Evolutionary conservation across 2,113 vertebrate species (phyloP).

Genomic region (Seriola quinqueradiata): DNA sequence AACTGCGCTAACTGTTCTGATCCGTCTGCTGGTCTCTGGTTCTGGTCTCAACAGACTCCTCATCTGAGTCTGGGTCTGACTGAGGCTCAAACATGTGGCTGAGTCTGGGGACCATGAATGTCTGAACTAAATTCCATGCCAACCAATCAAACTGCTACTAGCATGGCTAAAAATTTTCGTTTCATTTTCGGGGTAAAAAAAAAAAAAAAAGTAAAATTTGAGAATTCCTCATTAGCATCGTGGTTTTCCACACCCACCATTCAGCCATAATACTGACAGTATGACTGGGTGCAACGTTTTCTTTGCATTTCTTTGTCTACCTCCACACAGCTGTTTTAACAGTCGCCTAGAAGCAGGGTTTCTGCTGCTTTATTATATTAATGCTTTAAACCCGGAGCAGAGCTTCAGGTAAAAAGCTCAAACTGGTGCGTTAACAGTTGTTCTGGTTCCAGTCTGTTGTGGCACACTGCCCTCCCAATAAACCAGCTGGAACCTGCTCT

Average conservation of each 20-base stretch:
- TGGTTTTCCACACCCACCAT: background rate
- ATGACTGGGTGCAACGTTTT: background rate
- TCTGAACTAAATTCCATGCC: too few species aligned
- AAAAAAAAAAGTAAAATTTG: background rate
- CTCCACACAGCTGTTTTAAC: background rate
- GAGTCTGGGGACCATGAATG: too few species aligned
- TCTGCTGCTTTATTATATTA: background rate
- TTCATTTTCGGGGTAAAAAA: background rate
- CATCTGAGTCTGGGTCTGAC: too few species aligned
- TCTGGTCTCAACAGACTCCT: too few species aligned
- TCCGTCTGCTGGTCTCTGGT: too few species aligned
- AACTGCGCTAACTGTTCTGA: too few species aligned
- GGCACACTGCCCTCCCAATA: constrained; percentile 8
- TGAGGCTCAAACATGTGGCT: too few species aligned
- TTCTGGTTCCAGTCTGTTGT: background rate
- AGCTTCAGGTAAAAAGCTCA: background rate
- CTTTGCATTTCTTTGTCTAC: background rate
- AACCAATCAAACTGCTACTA: background rate
- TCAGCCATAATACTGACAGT: background rate
- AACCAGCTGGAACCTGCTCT: background rate
- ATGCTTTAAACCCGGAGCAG: background rate
- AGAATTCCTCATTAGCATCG: background rate
- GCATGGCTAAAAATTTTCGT: background rate
- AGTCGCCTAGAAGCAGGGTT: background rate
- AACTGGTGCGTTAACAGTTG: background rate